Evolutionary conservation across 2,113 vertebrate genomes (phyloP), one percentile per base, ranked within the genome.

Genomic region (Sorex fumeus): DNA sequence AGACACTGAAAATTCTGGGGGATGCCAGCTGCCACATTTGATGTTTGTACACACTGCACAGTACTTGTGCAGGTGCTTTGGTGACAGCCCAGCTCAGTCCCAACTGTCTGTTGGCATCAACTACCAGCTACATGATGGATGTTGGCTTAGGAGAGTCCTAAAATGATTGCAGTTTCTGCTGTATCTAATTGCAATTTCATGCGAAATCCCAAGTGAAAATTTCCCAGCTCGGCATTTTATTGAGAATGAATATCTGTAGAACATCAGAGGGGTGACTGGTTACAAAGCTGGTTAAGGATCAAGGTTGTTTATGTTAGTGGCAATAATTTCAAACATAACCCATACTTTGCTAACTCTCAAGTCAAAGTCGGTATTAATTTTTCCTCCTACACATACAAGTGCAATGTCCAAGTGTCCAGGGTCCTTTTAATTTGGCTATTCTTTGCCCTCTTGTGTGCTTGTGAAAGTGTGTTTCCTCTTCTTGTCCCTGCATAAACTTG

Each of bases 1-100:
- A 77, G 70, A 71, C 34, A 66, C 28, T 60, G 53, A 69, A 77
- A 40, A 82, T 16, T 15, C 19, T 34, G 60, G 5, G 70, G 25
- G 30, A 28, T 28, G 25, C 60, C 77, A 25, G 10, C 69, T 45
- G 30, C 5, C 11, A 5, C 0, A 3, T 32, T n/a, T 66, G 19
- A n/a, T 66, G n/a, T 71, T 9, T 23, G 79, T 69, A n/a, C 0
- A 0, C 13, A 6, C 27, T 23, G 66, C 32, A 81, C 32, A 40
- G 36, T 60, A 69, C 0, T 0, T 0, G 0, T 6, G 0, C 0
- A 3, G 19, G 21, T 3, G 11, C 8, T 0, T 2, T 19, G 45
- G 11, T 8, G 30, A 40, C 10, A 53, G 28, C 13, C 43, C n/a
- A 16, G 64, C 64, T 70, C 21, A 15, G 45, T 1, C 21, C 60